phyloP scores from a whole-genome alignment of 2,888 invertebrate genomes.

The Campoletis raptor region DNA sequence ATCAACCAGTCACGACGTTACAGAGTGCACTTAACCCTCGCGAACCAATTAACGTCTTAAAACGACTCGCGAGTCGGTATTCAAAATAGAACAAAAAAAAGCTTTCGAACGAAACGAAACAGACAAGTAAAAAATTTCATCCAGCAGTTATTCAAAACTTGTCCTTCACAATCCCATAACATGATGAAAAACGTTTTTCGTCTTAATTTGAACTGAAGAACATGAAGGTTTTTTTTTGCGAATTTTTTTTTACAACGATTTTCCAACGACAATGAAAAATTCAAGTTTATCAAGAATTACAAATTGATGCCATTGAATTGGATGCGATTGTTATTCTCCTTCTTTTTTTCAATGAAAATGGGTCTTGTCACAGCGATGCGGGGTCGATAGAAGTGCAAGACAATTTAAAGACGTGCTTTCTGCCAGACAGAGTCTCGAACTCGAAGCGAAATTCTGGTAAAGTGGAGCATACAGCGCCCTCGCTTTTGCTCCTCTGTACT shows the following conservation, averaged over 20 bases:
- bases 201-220: not conserved
- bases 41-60: constrained; percentile 35
- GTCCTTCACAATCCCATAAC: not conserved
- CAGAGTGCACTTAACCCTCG: constrained; percentile 16
- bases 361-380: constrained; percentile 30
- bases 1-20: constrained; percentile 7
- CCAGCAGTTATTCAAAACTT: not conserved
- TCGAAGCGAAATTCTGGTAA: constrained; percentile 18
- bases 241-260: too few relatives aligned
- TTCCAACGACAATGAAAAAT: not conserved
- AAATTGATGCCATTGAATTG: constrained; percentile 57
- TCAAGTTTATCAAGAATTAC: constrained; percentile 35
- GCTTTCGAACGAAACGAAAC: not conserved
- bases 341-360: constrained; percentile 32
- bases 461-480: constrained; percentile 37
- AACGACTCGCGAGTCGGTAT: not conserved
- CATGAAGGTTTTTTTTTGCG: not conserved
- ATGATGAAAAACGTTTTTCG: not conserved
- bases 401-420: constrained; percentile 62
- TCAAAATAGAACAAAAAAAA: not conserved
- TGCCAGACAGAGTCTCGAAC: constrained; percentile 41
- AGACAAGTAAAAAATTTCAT: not conserved
- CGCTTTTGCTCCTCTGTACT: constrained; percentile 7
- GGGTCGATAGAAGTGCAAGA: constrained; percentile 16
- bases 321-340: constrained; percentile 25